Conservation (phyloP, 2,797 vertebrate genomes). For the Pseudochirops corinnae region DNA sequence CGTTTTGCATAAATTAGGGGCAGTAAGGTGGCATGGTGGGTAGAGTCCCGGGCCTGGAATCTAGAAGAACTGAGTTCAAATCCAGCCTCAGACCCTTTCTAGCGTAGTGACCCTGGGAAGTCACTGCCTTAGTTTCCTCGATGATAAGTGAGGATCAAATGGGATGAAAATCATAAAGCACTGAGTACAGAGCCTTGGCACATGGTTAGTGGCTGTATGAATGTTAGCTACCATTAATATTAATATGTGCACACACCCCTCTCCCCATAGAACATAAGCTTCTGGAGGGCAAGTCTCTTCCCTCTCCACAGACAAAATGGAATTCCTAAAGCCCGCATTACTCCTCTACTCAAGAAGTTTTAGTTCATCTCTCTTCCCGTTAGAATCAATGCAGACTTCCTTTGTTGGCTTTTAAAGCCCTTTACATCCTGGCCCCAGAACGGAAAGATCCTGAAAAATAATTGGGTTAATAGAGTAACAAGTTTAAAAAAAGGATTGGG, state of each 20-base stretch:
- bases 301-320: background rate
- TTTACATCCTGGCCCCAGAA: background rate
- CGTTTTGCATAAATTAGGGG: background rate
- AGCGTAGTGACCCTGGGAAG: background rate
- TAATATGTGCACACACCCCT: background rate
- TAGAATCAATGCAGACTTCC: background rate
- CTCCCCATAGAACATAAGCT: background rate
- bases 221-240: background rate
- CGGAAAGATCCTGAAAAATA: background rate
- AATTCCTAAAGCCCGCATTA: background rate
- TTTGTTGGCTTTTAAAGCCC: background rate
- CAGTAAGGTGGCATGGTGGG: too few relatives aligned
- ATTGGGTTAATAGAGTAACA: background rate
- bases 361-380: background rate
- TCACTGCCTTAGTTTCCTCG: background rate
- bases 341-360: background rate
- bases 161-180: background rate
- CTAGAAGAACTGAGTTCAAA: background rate
- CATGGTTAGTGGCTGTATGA: background rate
- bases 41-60: too few relatives aligned
- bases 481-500: background rate
- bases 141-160: too few relatives aligned
- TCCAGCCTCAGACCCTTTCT: background rate
- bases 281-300: background rate
- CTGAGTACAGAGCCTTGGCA: background rate